These are phyloP conservation scores for Halocaridina rubra DNA, from an alignment of 2,888 invertebrate genomes.

Conservation along the genomic window DNA sequence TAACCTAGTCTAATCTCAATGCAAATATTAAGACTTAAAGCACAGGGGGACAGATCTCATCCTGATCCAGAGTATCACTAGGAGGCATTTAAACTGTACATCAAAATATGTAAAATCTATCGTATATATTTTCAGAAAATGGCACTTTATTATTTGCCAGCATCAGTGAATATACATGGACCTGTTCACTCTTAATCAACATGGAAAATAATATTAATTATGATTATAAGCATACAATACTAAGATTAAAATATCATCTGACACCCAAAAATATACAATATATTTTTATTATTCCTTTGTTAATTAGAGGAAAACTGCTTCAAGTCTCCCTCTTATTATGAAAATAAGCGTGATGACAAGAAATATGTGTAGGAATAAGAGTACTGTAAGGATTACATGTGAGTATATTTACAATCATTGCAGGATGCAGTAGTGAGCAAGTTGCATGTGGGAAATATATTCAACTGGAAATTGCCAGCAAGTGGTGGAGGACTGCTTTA, in stretches of 20 bases:
- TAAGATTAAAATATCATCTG: neutral
- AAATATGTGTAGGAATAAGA: too few species aligned
- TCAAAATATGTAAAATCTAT: slow-evolving; percentile 17
- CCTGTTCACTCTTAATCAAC: neutral
- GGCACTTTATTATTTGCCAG: slow-evolving; percentile 25
- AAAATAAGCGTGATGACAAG: too few species aligned
- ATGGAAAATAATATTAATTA: too few species aligned
- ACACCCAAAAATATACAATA: neutral
- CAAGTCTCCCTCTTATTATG: neutral
- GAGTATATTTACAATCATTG: too few species aligned
- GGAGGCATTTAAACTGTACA: neutral
- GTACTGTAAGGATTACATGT: too few species aligned
- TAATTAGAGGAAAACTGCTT: neutral
- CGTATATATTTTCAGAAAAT: neutral
- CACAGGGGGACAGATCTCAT: too few species aligned
- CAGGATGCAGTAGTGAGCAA: too few species aligned
- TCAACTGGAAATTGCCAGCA: too few species aligned
- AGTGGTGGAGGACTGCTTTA: too few species aligned
- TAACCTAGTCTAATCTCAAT: too few species aligned
- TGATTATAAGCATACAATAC: neutral
- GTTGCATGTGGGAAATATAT: too few species aligned
- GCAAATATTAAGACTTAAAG: too few species aligned
- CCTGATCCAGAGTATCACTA: neutral
- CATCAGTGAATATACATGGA: neutral
- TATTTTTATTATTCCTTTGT: neutral